phyloP scores from a whole-genome alignment of 1,140 invertebrate genomes.

The Maniola jurtina region DNA sequence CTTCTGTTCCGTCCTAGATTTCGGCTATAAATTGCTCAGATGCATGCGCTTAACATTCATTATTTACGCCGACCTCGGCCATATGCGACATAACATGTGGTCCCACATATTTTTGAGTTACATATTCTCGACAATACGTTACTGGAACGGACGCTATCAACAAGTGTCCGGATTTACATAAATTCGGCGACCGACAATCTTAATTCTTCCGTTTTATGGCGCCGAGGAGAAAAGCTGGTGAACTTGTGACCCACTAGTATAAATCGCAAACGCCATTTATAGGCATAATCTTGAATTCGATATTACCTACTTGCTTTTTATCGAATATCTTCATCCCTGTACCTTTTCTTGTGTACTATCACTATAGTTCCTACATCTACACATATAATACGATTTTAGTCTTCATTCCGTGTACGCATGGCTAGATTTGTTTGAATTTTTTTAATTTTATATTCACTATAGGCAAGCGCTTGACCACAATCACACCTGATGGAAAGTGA shows the following conservation, averaged over 20 bases:
- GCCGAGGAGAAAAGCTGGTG: constrained; percentile 32
- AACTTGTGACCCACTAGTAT: constrained; percentile 23
- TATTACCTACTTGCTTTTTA: too few species aligned
- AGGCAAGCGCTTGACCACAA: too few species aligned
- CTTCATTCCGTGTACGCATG: too few species aligned
- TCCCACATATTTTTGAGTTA: constrained; percentile 21
- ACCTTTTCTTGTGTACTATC: too few species aligned
- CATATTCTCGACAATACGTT: constrained; percentile 37
- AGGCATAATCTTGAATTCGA: background rate
- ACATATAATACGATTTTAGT: too few species aligned
- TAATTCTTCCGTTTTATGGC: constrained; percentile 43
- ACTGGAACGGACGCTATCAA: constrained; percentile 51
- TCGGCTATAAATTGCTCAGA: background rate
- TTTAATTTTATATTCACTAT: too few species aligned
- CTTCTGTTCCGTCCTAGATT: background rate
- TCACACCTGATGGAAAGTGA: too few species aligned
- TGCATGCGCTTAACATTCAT: constrained; percentile 2
- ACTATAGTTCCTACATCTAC: too few species aligned
- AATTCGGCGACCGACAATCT: constrained; percentile 42
- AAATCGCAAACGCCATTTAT: constrained; percentile 11
- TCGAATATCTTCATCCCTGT: too few species aligned
- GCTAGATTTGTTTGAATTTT: too few species aligned
- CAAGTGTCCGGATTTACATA: constrained; percentile 60
- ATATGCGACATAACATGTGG: constrained; percentile 17
- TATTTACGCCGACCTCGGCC: constrained; percentile 10